Evolutionary conservation across 2,888 invertebrate species (phyloP).

Genomic region (Bombylius major): DNA sequence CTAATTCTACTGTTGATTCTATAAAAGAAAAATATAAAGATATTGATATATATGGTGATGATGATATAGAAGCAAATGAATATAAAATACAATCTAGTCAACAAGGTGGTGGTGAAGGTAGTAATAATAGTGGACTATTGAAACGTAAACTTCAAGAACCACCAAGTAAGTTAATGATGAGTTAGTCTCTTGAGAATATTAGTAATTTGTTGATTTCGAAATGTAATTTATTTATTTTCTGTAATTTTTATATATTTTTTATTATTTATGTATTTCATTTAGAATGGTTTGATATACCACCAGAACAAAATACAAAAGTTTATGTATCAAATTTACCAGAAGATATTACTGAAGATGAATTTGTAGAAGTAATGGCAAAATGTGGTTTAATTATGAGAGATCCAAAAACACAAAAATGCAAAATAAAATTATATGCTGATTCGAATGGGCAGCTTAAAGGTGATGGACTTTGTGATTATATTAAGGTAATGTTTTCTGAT

Average conservation of each 20-base stretch:
- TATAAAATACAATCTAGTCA: not conserved
- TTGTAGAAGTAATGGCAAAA: constrained; percentile 87
- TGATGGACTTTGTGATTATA: constrained; percentile 91
- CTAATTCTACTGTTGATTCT: constrained; percentile 8
- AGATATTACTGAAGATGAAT: constrained; percentile 79
- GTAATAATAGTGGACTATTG: constrained; percentile 15
- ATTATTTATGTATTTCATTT: constrained; percentile 21
- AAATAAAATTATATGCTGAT: constrained; percentile 85
- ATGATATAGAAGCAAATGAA: too few relatives aligned
- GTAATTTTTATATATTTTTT: too few relatives aligned
- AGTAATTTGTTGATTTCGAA: too few relatives aligned
- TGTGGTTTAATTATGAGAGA: constrained; percentile 92
- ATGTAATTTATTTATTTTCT: too few relatives aligned
- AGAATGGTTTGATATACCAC: constrained; percentile 89
- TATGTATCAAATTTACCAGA: constrained; percentile 88
- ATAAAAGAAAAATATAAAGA: not conserved
- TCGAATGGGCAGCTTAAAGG: constrained; percentile 77
- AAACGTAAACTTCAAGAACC: constrained; percentile 34
- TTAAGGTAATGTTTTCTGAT: constrained; percentile 49
- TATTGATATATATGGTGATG: not conserved
- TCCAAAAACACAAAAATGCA: constrained; percentile 62
- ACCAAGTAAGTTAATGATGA: constrained; percentile 26
- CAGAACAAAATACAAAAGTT: constrained; percentile 83
- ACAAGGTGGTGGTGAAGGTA: not conserved
- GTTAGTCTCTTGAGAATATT: too few relatives aligned